Conservation (phyloP, 2,797 vertebrate species). For the Chromis chromis region DNA sequence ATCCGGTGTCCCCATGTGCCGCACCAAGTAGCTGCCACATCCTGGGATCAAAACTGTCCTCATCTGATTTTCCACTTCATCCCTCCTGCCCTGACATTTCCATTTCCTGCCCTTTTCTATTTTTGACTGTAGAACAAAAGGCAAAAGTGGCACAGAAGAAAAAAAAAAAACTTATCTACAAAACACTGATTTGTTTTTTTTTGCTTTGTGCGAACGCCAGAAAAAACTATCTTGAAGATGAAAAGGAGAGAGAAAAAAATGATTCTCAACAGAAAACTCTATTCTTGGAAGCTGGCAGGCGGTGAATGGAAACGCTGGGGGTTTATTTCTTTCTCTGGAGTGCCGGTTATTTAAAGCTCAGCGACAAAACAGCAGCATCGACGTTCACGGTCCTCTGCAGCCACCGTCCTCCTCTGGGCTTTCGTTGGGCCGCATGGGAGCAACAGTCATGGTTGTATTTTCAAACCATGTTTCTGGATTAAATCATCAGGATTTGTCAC, state of each 20-base stretch:
- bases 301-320: conserved; percentile 52
- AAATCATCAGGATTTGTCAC: neutral
- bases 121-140: conserved; percentile 28
- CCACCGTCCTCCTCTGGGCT: neutral
- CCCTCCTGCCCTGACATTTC: conserved; percentile 5
- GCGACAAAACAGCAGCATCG: conserved; percentile 16
- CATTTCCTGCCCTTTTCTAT: conserved; percentile 40
- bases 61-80: conserved; percentile 27
- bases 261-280: conserved; percentile 51
- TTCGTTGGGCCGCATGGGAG: conserved; percentile 22
- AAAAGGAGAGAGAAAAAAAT: conserved; percentile 26
- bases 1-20: neutral
- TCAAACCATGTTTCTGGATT: neutral
- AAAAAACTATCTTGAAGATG: conserved; percentile 38
- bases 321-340: conserved; percentile 31
- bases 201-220: conserved; percentile 37
- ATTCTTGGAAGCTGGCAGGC: conserved; percentile 60
- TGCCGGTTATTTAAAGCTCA: conserved; percentile 52
- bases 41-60: neutral
- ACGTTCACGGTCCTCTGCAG: neutral
- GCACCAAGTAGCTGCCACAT: neutral
- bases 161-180: conserved; percentile 16
- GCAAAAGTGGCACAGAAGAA: neutral
- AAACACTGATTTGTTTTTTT: conserved; percentile 9
- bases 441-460: conserved; percentile 17